Base-by-base conservation (phyloP, 2,797 vertebrate species). In the Calcarius lapponicus region DNA sequence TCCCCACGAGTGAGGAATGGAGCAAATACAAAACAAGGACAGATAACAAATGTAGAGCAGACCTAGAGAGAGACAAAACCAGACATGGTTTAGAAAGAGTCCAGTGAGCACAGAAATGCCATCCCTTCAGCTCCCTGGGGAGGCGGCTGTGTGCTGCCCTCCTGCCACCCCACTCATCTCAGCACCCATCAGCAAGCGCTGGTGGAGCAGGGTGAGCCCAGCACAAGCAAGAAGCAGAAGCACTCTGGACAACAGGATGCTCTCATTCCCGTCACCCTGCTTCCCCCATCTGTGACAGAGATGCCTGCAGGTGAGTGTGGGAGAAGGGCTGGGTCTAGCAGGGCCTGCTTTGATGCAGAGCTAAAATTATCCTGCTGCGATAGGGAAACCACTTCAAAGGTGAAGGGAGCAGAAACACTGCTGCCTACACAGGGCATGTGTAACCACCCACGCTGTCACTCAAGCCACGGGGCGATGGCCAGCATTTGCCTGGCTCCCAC, bases 21-120 rank as follows among this genome's bases (percentile, higher is more conserved):
- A 95, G 96, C 53, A 83, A 96, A 92, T 95, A 95, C 57, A 86
- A 92, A 94, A 88, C 70, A 79, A 92, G 80, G 85, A 92, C 36
- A 94, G 88, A 88, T 70, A 94, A 92, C 75, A 78, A 83, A 94
- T 0, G 70, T 65, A 85, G 91, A 88, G 67, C 62, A 94, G 96
- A 97, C 97, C 97, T 97, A 78, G 69, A 86, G 69, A 90, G 64
- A 93, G 48, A 97, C 3, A 95, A 93, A 89, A 92, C 2, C 42
- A 96, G 67, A 88, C 84, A 60, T 4, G 6, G 43, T 54, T 95
- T 73, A 91, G 86, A 80, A 86, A 81, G 69, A 50, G 22, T 38
- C 40, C 32, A 24, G 21, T 0, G 3, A 90, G 38, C 0, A 0
- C 47, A 76, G 62, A 76, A 86, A 75, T 8, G 8, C 43, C 1